phyloP scores from a whole-genome alignment of 2,888 invertebrate species.

The Hesperia comma region DNA sequence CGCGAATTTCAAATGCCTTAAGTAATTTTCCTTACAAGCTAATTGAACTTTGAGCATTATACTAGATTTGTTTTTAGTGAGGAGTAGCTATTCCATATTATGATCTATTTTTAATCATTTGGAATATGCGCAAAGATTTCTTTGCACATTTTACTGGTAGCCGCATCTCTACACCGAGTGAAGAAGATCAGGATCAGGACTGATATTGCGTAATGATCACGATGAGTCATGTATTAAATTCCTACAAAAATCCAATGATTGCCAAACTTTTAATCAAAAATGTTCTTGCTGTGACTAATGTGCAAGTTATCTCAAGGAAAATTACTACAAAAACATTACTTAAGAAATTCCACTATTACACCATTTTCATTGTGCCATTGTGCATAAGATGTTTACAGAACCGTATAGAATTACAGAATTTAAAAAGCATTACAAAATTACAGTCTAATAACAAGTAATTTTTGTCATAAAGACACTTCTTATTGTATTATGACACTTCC shows the following conservation, averaged over 20 bases:
- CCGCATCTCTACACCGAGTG: too few relatives aligned
- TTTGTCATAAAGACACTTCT: constrained; percentile 12
- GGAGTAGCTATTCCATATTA: too few relatives aligned
- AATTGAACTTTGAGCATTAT: too few relatives aligned
- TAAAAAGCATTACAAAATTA: constrained; percentile 7
- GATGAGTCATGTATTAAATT: constrained; percentile 1
- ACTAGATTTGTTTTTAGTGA: too few relatives aligned
- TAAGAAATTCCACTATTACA: background rate
- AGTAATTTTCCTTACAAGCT: too few relatives aligned
- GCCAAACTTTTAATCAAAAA: constrained; percentile 23
- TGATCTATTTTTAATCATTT: too few relatives aligned
- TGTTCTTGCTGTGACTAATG: constrained; percentile 10
- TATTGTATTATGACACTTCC: too few relatives aligned
- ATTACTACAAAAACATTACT: constrained; percentile 7
- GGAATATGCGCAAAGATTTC: too few relatives aligned
- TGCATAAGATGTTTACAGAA: constrained; percentile 17
- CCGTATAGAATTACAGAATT: constrained; percentile 19
- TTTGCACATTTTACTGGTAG: too few relatives aligned
- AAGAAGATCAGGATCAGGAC: too few relatives aligned
- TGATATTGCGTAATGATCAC: too few relatives aligned
- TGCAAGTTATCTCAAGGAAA: constrained; percentile 13
- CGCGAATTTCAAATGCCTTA: too few relatives aligned
- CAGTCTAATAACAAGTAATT: constrained; percentile 10
- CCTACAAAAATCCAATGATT: constrained; percentile 6
- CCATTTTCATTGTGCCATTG: constrained; percentile 6